These are phyloP conservation scores for Folsomia manolachei DNA, from an alignment of 2,888 invertebrate species.

Conservation along the genomic window DNA sequence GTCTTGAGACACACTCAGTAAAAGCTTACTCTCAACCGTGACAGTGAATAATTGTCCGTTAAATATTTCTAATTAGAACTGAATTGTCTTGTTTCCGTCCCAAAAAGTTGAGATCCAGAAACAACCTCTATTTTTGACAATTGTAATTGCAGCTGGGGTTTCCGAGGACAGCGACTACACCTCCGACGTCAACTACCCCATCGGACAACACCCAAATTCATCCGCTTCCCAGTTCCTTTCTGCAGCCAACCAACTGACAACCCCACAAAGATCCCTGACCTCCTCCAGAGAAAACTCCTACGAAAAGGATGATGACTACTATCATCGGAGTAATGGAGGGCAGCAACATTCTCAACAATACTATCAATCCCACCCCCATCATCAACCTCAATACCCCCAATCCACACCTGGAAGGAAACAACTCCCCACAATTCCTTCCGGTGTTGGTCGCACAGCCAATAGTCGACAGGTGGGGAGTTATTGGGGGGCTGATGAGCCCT, in stretches of 20 bases:
- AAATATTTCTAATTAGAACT: too few species aligned
- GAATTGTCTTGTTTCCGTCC: too few species aligned
- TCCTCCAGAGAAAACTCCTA: constrained; percentile 79
- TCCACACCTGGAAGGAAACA: constrained; percentile 34
- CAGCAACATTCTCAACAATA: constrained; percentile 19
- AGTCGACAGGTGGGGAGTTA: constrained; percentile 42
- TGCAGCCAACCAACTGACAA: constrained; percentile 73
- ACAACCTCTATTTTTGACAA: too few species aligned
- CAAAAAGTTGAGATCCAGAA: too few species aligned
- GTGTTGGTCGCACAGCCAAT: constrained; percentile 23
- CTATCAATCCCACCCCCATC: constrained; percentile 17
- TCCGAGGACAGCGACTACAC: constrained; percentile 97
- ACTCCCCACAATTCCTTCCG: constrained; percentile 39
- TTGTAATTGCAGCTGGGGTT: constrained; percentile 77
- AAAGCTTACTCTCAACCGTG: too few species aligned
- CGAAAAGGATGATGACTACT: constrained; percentile 68
- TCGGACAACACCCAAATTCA: constrained; percentile 83
- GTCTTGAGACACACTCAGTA: too few species aligned
- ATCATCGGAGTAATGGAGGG: constrained; percentile 28
- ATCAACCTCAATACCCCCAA: constrained; percentile 18
- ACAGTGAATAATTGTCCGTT: too few species aligned
- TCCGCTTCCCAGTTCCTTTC: constrained; percentile 83
- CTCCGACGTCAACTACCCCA: constrained; percentile 90
- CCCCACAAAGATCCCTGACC: constrained; percentile 73
- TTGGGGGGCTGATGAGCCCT: constrained; percentile 55